Base-by-base conservation (phyloP, 1,140 invertebrate species). In the Metaphire vulgaris region DNA sequence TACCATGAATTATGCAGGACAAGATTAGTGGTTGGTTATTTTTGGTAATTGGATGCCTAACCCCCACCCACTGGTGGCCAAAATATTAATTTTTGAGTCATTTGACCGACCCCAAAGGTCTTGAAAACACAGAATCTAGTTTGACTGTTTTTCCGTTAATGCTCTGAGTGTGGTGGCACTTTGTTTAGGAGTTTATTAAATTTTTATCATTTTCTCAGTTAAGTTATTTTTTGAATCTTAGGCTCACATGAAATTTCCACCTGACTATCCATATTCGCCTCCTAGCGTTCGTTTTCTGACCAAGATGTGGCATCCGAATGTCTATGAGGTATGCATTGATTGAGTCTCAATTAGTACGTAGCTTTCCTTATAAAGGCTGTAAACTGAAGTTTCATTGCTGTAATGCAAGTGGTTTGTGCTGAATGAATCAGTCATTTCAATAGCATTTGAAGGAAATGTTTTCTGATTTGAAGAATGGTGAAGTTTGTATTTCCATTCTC, bases 221-320 rank as follows among this genome's bases (percentile, higher is more conserved):
- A n/a, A n/a, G n/a, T n/a, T n/a, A n/a, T n/a, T n/a, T 75, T 85
- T 86, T 83, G 84, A 81, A 76, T 92, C 92, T 68, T 89, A 97
- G 94, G 96, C 96, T 85, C 91, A 94, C 85, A 95, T 99, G 92
- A 97, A 97, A 88, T 99, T 98, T 86, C 96, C 97, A 75, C 88
- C 90, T 79, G 96, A 98, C 88, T 99, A 98, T 88, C 97, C 97
- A 70, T 99, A 99, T 88, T 97, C 95, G 81, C 97, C 97, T 78
- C 97, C 97, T 78, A 93, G 93, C 81, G 94, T 99, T 14, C 80
- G 95, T 82, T 99, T 99, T 89, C 89, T 98, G 83, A 97, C 95
- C 79, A 99, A 98, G 92, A 95, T 99, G 81, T 99, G 96, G 96
- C 97, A 99, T 90, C 97, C 97, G 81, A 99, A 99, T 89, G 96